phyloP scores from a whole-genome alignment of 2,113 vertebrate genomes.

The Sorex araneus region DNA sequence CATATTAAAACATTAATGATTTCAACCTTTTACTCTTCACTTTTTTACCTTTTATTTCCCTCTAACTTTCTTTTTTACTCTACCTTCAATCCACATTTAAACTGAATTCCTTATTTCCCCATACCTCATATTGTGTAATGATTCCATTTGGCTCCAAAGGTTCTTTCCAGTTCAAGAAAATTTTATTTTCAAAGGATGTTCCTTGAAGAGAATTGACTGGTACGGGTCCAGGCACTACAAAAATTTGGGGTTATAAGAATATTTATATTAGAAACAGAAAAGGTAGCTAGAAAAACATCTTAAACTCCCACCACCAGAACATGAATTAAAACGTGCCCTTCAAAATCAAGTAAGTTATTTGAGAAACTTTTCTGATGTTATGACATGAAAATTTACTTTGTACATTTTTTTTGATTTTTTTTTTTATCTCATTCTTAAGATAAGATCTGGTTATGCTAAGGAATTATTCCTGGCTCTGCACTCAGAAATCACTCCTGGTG shows the following conservation, averaged over 20 bases:
- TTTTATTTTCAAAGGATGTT: constrained; percentile 98
- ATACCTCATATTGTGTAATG: constrained; percentile 99
- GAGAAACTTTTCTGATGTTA: background rate
- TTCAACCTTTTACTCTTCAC: background rate
- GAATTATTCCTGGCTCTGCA: too few species aligned
- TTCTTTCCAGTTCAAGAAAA: constrained; percentile 98
- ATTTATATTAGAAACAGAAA: constrained; percentile 39
- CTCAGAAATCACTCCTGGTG: too few species aligned
- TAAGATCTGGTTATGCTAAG: too few species aligned
- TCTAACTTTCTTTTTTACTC: background rate
- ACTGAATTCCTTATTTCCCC: constrained; percentile 19
- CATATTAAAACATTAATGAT: constrained; percentile 56
- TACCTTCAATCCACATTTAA: background rate
- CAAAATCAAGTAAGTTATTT: constrained; percentile 17
- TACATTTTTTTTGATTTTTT: too few species aligned
- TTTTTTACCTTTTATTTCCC: background rate
- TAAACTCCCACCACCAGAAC: background rate
- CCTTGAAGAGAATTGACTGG: constrained; percentile 95
- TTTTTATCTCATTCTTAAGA: too few species aligned
- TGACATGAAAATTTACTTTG: background rate
- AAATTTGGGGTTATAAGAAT: constrained; percentile 63
- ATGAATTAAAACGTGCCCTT: background rate
- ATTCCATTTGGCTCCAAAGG: constrained; percentile 97
- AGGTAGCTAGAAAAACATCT: background rate
- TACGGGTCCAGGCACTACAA: constrained; percentile 96